These are phyloP conservation scores for Gallinago jamesoni DNA, from an alignment of 2,113 vertebrate species.

Conservation along the genomic window DNA sequence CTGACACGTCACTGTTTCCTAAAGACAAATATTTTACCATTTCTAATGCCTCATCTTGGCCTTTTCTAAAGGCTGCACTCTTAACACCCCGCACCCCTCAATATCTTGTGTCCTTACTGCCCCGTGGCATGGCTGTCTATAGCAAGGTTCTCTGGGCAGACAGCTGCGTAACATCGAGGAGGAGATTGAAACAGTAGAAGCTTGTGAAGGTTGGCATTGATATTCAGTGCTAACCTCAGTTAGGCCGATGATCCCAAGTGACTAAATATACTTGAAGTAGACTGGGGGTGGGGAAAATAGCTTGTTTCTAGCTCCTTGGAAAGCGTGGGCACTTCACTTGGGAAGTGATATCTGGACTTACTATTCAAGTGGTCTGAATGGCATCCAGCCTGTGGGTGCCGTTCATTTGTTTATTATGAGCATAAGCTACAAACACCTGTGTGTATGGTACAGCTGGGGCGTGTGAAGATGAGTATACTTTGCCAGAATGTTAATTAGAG, in stretches of 20 bases:
- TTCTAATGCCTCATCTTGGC: not conserved
- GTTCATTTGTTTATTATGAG: not conserved
- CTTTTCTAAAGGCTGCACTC: not conserved
- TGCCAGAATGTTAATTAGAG: not conserved
- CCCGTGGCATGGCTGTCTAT: not conserved
- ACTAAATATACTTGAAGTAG: not conserved
- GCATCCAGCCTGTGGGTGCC: not conserved
- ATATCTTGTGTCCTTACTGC: not conserved
- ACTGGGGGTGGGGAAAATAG: accelerated
- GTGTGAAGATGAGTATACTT: not conserved
- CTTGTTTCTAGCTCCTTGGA: not conserved
- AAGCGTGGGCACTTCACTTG: too few species aligned
- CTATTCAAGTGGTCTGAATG: accelerated
- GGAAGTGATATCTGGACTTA: not conserved
- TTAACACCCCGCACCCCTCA: not conserved
- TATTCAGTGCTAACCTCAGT: not conserved
- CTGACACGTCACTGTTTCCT: not conserved
- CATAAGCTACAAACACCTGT: not conserved
- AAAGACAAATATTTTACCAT: not conserved
- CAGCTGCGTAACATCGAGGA: accelerated
- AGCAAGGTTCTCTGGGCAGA: not conserved
- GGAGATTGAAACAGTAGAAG: not conserved
- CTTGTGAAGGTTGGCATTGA: not conserved
- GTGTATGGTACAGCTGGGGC: not conserved
- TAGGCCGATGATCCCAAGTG: too few species aligned